Evolutionary conservation across 2,113 vertebrate genomes (phyloP), one percentile per base, ranked within the genome.

Genomic region (Notothenia coriiceps): DNA sequence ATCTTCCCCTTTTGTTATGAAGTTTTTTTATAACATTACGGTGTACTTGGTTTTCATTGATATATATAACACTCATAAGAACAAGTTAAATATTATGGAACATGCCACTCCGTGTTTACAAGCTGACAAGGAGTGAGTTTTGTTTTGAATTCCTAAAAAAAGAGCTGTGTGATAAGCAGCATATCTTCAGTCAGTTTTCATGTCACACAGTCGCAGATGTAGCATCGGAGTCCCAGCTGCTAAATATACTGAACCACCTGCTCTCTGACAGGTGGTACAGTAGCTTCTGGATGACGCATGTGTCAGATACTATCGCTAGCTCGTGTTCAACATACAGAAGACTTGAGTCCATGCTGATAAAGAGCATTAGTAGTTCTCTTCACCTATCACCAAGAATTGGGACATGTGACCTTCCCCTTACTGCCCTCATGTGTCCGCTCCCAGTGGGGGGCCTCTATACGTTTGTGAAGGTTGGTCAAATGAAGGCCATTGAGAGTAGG

Each of bases 1-100:
- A 29, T 29, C 29, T 29, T 29, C 29, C 29, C 29, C 29, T n/a
- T 49, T 0, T 40, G 35, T 40, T 7, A 40, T 40, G 35, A 40
- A 10, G 13, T 50, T 74, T 72, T 74, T 40, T 51, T 35, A 5
- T 2, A 12, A 51, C 22, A 59, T 22, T 54, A 17, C 49, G 11
- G 18, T 65, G 46, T 65, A 35, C 11, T 49, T 33, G n/a, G 35
- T 65, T 64, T 69, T 5, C 3, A 72, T 17, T 29, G 71, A 25
- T 25, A 12, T 12, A 46, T 46, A 46, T 46, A 12, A 3, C 46
- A 29, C 1, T 59, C 47, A 55, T 0, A 49, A 51, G 60, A 83
- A 75, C 35, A 77, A 22, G 59, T 51, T 62, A 15, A 74, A 80
- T 93, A 88, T 92, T 90, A 83, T 92, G 93, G 92, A 90, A 94